Evolutionary conservation across 2,113 vertebrate species (phyloP), one percentile per base, ranked within the genome.

Genomic region (Catharus bicknelli): DNA sequence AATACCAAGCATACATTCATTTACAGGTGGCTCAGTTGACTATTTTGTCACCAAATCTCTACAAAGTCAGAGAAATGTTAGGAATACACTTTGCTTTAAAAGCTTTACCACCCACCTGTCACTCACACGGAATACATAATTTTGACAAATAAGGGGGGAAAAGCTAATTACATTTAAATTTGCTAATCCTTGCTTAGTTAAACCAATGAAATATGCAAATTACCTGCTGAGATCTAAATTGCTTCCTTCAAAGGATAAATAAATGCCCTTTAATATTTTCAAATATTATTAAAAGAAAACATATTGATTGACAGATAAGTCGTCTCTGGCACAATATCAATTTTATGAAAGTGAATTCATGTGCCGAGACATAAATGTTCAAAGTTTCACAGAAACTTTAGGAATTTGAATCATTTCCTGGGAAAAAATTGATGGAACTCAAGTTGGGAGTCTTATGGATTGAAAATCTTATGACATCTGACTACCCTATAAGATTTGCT

Each of bases 151-250:
- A 91, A 94, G 83, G 73, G 47, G 90, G 42, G 48, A 69, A 95
- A 92, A 48, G 2, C 14, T 96, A 96, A 97, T 97, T 97, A 79
- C 62, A 86, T 97, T 96, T 97, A 95, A 97, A 97, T 98, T 97
- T 97, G 67, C 32, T 97, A 97, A 97, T 96, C 93, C 95, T 96
- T 96, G 76, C 92, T 86, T 87, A 89, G 61, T 79, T 94, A 97
- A 97, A 97, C 89, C 80, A 72, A 80, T 96, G 95, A 97, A 95
- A 97, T 88, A 96, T 93, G 80, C 85, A 97, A 96, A 96, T 94
- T 96, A 68, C 62, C 86, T 94, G 47, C 77, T 94, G 95, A 97
- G 78, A 93, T 83, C 69, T 95, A 95, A 96, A 92, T 96, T 94
- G 57, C 43, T 90, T 96, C 72, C 92, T 96, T 94, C 68, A 90